phyloP scores from a whole-genome alignment of 2,888 invertebrate genomes.

The Leuctra nigra region DNA sequence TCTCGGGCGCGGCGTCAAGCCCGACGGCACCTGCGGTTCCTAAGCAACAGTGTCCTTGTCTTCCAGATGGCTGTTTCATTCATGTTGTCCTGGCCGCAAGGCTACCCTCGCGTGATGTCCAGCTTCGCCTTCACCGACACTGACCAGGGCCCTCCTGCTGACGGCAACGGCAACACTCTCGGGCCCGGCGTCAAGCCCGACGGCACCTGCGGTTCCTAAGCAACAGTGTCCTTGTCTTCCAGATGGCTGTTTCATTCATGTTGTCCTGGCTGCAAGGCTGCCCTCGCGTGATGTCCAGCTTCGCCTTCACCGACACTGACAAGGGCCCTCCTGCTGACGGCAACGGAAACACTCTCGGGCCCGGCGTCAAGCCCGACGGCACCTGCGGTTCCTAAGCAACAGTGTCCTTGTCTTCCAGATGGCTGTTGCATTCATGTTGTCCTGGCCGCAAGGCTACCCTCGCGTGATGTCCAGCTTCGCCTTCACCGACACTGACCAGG shows the following conservation, averaged over 20 bases:
- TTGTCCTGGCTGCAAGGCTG: conserved; percentile 49
- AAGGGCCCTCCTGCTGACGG: conserved; percentile 40
- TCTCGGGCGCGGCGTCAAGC: conserved; percentile 38
- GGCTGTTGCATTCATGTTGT: conserved; percentile 53
- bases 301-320: conserved; percentile 38
- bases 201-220: conserved; percentile 37
- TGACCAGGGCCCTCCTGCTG: conserved; percentile 39
- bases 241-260: conserved; percentile 53
- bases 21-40: conserved; percentile 38
- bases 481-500: conserved; percentile 39
- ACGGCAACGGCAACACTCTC: conserved; percentile 37
- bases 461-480: conserved; percentile 50
- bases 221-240: too few species aligned
- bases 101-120: conserved; percentile 50
- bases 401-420: conserved; percentile 40
- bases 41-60: conserved; percentile 40
- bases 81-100: conserved; percentile 51
- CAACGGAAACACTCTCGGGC: conserved; percentile 37
- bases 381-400: conserved; percentile 41
- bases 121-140: conserved; percentile 42
- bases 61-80: conserved; percentile 45
- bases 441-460: conserved; percentile 47
- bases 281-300: conserved; percentile 51
- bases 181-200: conserved; percentile 39
- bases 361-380: conserved; percentile 37